Percentiles rank a stretch among this genome's conserved stretches.
These are phyloP conservation scores for Oplegnathus fasciatus DNA, from an alignment of 2,113 vertebrate genomes.

Conservation along the genomic window DNA sequence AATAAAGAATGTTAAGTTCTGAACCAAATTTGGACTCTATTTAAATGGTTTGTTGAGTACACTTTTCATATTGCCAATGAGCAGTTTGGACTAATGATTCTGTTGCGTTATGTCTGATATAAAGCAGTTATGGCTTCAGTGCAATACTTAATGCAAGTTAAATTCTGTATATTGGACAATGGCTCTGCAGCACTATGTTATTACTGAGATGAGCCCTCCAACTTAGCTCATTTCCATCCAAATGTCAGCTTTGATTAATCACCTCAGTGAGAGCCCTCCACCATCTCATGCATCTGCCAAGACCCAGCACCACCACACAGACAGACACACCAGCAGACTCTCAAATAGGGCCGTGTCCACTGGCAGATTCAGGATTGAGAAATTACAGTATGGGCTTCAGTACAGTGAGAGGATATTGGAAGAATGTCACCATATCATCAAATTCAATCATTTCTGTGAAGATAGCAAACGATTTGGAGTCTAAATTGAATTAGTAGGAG, in stretches of 20 bases:
- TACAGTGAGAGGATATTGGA: constrained; percentile 64
- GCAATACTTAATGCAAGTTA: constrained; percentile 48
- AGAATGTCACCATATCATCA: constrained; percentile 62
- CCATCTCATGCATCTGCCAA: constrained; percentile 70
- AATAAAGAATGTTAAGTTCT: constrained; percentile 2
- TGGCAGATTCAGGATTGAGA: constrained; percentile 29
- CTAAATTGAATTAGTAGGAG: constrained; percentile 56
- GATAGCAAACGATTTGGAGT: constrained; percentile 44
- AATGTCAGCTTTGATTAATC: constrained; percentile 83
- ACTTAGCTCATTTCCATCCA: constrained; percentile 77
- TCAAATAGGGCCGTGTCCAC: constrained; percentile 33
- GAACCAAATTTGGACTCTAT: neutral
- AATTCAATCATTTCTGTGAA: constrained; percentile 56
- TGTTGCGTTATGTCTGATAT: constrained; percentile 36
- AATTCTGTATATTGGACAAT: constrained; percentile 60
- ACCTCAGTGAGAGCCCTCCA: constrained; percentile 72
- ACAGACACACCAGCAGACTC: constrained; percentile 56
- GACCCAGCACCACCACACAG: constrained; percentile 44
- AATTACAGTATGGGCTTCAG: constrained; percentile 37
- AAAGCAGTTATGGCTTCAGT: constrained; percentile 17
- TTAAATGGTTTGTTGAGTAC: constrained; percentile 33
- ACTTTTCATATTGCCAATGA: constrained; percentile 30
- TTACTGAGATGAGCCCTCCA: constrained; percentile 69
- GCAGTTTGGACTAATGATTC: constrained; percentile 50
- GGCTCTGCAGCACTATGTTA: constrained; percentile 57